These are phyloP conservation scores for Anguilla marmorata DNA, from an alignment of 2,797 vertebrate species.

Conservation along the genomic window DNA sequence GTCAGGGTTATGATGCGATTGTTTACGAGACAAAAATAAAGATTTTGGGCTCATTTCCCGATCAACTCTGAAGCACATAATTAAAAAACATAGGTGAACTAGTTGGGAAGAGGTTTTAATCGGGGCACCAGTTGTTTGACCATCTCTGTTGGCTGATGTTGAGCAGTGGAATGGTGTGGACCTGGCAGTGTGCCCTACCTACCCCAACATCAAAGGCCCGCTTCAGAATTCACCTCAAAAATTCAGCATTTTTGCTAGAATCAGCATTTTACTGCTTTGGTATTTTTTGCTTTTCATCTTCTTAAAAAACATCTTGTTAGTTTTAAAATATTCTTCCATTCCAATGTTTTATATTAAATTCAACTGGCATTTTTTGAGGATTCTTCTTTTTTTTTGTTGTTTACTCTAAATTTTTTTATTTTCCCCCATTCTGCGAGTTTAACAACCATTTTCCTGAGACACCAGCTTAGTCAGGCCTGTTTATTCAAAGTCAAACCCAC, in stretches of 20 bases:
- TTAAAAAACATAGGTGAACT: neutral
- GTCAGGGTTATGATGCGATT: neutral
- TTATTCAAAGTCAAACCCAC: slow-evolving; percentile 2
- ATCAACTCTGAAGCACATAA: neutral
- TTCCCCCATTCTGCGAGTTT: neutral
- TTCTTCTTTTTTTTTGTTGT: neutral
- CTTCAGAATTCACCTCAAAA: neutral
- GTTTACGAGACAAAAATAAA: neutral
- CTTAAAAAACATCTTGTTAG: neutral
- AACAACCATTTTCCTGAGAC: neutral
- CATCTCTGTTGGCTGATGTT: neutral
- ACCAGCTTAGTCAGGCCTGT: neutral
- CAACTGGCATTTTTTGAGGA: neutral
- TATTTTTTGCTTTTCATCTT: neutral
- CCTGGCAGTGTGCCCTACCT: neutral
- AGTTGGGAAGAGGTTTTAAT: neutral
- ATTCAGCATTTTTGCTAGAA: neutral
- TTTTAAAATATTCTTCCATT: neutral
- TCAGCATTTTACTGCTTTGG: neutral
- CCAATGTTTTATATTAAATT: no score
- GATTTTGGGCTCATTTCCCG: neutral
- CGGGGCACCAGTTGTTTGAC: neutral
- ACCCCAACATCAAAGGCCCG: slow-evolving; percentile 18
- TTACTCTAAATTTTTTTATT: neutral
- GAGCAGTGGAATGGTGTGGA: neutral